Conservation (phyloP, 1,140 invertebrate genomes). For the Neomicropteryx cornuta region DNA sequence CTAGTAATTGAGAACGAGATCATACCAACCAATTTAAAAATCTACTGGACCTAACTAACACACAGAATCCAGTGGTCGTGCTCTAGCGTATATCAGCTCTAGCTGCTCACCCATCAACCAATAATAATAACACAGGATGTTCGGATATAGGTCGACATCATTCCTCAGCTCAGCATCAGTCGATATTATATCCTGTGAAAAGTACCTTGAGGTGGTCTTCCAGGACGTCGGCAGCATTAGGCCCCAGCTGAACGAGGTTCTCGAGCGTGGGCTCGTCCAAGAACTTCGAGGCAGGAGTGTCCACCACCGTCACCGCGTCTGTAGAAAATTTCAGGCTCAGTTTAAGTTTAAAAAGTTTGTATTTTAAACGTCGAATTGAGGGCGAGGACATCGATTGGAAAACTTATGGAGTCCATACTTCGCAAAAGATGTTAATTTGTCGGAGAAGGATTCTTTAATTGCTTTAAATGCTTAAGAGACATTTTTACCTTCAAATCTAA, state of each 20-base stretch:
- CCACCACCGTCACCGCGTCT: conserved; percentile 20
- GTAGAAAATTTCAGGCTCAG: too few relatives aligned
- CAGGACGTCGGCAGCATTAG: conserved; percentile 20
- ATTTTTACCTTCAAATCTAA: background rate
- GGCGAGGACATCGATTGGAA: background rate
- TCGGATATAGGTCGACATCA: too few relatives aligned
- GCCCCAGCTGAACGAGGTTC: conserved; percentile 21
- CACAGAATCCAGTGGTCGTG: background rate
- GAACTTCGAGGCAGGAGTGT: conserved; percentile 21
- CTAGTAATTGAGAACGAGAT: too few relatives aligned
- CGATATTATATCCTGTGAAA: background rate
- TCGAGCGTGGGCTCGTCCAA: conserved; percentile 21
- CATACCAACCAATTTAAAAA: conserved; percentile 3
- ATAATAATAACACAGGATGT: background rate
- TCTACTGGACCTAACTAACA: background rate
- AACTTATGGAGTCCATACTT: background rate
- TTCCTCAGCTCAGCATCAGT: too few relatives aligned
- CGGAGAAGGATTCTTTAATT: background rate
- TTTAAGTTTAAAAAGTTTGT: conserved; percentile 14
- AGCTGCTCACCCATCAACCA: too few relatives aligned
- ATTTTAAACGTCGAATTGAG: background rate
- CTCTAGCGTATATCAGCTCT: background rate
- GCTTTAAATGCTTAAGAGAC: background rate
- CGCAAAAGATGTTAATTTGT: background rate
- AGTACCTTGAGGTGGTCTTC: conserved; percentile 26